Conservation (phyloP, 2,888 invertebrate species). For the Rhagonycha fulva region DNA sequence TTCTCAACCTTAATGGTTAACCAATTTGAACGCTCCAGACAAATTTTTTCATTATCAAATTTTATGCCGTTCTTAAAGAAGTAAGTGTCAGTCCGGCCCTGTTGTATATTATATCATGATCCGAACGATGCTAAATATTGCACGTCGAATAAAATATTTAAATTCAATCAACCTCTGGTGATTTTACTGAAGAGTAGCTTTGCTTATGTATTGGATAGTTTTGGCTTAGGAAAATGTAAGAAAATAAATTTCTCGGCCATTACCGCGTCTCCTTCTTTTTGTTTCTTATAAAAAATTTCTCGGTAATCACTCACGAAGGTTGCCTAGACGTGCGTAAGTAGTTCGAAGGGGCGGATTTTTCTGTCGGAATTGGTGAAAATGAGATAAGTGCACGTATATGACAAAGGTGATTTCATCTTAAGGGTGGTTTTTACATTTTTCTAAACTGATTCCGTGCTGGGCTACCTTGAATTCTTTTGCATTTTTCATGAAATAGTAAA, state of each 20-base stretch:
- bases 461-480: not conserved
- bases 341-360: not conserved
- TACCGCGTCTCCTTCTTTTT: not conserved
- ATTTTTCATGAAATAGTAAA: not conserved
- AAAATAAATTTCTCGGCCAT: not conserved
- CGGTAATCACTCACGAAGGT: not conserved
- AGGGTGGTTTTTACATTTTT: not conserved
- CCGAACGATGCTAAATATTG: not conserved
- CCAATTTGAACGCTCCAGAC: too few species aligned
- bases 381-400: not conserved
- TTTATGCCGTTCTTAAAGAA: not conserved
- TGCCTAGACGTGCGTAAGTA: not conserved
- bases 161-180: not conserved
- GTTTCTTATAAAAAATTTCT: not conserved
- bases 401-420: not conserved
- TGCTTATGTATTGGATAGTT: not conserved
- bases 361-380: not conserved
- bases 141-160: not conserved
- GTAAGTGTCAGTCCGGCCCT: not conserved
- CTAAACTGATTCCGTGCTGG: not conserved
- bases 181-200: not conserved
- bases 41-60: too few species aligned
- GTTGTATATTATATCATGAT: not conserved
- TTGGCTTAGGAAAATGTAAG: not conserved
- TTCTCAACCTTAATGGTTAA: too few species aligned